Evolutionary conservation across 2,797 vertebrate genomes (phyloP).

Genomic region (Phrynocephalus guinanensis): DNA sequence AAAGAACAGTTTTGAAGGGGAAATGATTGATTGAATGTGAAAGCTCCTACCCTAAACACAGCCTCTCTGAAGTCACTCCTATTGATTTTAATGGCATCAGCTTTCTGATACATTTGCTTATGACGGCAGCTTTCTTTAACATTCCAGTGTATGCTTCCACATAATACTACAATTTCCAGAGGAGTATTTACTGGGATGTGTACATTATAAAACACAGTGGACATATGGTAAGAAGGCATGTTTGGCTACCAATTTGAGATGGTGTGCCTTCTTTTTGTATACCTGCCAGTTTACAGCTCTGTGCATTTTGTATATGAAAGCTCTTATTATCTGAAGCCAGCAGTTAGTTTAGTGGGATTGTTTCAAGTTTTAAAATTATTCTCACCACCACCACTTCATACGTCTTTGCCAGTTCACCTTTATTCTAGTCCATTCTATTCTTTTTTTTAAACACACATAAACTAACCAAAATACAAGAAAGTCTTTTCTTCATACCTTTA

Average conservation of each 20-base stretch:
- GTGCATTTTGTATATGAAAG: background rate
- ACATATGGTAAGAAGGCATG: background rate
- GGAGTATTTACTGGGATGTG: background rate
- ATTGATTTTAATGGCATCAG: background rate
- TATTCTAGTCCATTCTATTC: constrained; percentile 49
- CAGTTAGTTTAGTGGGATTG: constrained; percentile 6
- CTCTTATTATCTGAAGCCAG: background rate
- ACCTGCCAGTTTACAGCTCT: background rate
- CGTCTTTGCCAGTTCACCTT: constrained; percentile 37
- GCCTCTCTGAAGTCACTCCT: background rate
- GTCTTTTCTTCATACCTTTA: constrained; percentile 83
- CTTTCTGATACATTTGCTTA: background rate
- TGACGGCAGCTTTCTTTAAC: background rate
- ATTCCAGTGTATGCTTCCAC: background rate
- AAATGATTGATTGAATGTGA: background rate
- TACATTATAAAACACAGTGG: background rate
- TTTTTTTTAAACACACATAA: background rate
- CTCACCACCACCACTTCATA: constrained; percentile 31
- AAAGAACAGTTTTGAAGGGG: background rate
- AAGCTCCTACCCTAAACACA: background rate
- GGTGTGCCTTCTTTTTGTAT: no score
- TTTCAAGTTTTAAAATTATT: constrained; percentile 6
- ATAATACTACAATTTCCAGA: background rate
- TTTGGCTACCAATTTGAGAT: background rate
- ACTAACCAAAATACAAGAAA: constrained; percentile 36